phyloP scores from a whole-genome alignment of 1,140 invertebrate genomes.

The Drosophila arawakana region DNA sequence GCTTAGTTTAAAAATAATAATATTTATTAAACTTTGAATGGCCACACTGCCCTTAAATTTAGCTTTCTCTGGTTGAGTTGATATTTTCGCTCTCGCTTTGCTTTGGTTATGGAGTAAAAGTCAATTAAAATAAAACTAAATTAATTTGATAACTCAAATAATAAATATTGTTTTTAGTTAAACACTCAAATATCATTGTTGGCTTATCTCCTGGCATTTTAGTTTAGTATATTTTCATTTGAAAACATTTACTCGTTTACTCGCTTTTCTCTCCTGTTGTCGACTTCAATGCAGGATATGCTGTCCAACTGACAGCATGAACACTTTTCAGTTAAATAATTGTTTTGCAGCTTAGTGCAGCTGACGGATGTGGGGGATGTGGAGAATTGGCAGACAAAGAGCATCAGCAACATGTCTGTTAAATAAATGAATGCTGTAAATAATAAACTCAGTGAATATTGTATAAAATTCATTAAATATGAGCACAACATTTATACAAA shows the following conservation, averaged over 20 bases:
- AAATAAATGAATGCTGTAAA: conserved; percentile 41
- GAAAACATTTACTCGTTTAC: conserved; percentile 58
- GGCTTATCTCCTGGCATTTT: conserved; percentile 13
- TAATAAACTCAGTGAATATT: conserved; percentile 33
- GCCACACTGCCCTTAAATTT: too few species aligned
- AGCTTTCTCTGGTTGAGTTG: too few species aligned
- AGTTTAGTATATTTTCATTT: conserved; percentile 63
- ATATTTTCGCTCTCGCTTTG: too few species aligned
- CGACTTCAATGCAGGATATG: conserved; percentile 23
- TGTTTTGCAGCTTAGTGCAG: conserved; percentile 66
- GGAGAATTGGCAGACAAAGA: conserved; percentile 44
- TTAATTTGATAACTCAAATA: background rate
- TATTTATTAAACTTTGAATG: background rate
- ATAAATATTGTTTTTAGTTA: conserved; percentile 22
- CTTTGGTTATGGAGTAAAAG: background rate
- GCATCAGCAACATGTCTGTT: conserved; percentile 18
- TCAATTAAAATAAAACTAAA: conserved; percentile 7
- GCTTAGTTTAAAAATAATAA: too few species aligned
- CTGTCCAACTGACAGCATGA: conserved; percentile 36
- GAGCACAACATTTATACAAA: background rate
- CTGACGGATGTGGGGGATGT: conserved; percentile 29
- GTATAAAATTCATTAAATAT: conserved; percentile 28
- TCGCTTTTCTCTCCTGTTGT: conserved; percentile 38
- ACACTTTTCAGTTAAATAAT: conserved; percentile 69
- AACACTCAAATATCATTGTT: conserved; percentile 15